phyloP scores from a whole-genome alignment of 1,140 invertebrate species.

The Capitella teleta region DNA sequence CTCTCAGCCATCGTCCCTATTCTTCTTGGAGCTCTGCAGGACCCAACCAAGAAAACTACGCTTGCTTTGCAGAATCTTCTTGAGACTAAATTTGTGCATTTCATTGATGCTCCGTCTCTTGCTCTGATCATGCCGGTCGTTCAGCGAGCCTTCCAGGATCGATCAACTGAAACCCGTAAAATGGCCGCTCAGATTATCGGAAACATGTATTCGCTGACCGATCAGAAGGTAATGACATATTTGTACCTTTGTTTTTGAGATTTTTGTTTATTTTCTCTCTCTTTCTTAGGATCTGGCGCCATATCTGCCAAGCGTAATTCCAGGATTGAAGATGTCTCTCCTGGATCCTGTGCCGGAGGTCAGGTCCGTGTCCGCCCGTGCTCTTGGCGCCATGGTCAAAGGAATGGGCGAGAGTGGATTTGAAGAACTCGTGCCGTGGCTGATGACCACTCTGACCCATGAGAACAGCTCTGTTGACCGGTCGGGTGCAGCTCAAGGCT shows the following conservation, averaged over 20 bases:
- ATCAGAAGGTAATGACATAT: constrained; percentile 62
- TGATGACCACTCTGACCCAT: constrained; percentile 96
- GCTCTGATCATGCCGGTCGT: constrained; percentile 99
- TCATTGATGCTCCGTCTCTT: constrained; percentile 95
- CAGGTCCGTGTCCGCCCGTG: constrained; percentile 79
- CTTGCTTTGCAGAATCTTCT: constrained; percentile 80
- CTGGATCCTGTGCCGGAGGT: constrained; percentile 97
- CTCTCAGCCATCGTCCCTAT: constrained; percentile 32
- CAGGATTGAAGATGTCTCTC: constrained; percentile 88
- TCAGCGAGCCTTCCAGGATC: constrained; percentile 89
- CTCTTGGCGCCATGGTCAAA: constrained; percentile 90
- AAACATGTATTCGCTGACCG: constrained; percentile 98
- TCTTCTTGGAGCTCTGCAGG: constrained; percentile 82
- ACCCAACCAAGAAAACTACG: constrained; percentile 91
- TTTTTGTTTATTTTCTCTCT: neutral
- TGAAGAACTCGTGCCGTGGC: constrained; percentile 76
- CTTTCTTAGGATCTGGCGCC: constrained; percentile 68
- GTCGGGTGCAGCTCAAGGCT: constrained; percentile 53
- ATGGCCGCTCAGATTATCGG: constrained; percentile 98
- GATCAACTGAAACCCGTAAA: constrained; percentile 92
- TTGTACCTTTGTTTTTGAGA: neutral
- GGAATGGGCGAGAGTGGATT: constrained; percentile 94
- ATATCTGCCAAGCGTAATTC: constrained; percentile 91
- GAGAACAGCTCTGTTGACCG: constrained; percentile 88
- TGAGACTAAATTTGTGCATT: constrained; percentile 97